Evolutionary conservation across 2,797 vertebrate species (phyloP).

Genomic region (Rhinatrema bivittatum): DNA sequence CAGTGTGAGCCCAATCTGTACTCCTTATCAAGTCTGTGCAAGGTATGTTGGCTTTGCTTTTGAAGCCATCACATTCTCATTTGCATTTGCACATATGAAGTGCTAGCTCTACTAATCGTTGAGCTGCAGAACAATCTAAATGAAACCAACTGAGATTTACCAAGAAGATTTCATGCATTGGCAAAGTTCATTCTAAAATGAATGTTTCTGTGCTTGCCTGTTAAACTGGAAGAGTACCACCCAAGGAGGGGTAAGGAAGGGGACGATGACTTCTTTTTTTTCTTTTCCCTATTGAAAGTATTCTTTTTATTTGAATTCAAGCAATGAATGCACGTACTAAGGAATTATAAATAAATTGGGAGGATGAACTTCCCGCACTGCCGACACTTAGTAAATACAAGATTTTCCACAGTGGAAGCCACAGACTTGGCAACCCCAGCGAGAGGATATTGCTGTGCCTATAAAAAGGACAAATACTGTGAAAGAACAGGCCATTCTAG

Average conservation of each 20-base stretch:
- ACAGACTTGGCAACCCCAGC: conserved; percentile 9
- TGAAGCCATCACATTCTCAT: no score
- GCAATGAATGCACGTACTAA: conserved; percentile 8
- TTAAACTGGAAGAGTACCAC: neutral
- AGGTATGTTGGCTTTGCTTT: no score
- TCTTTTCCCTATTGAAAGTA: conserved; percentile 6
- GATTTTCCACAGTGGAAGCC: conserved; percentile 22
- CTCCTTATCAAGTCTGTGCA: no score
- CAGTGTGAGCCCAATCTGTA: no score
- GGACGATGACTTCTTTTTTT: neutral
- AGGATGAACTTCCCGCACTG: conserved; percentile 20
- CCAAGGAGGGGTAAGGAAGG: no score
- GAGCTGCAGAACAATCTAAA: neutral
- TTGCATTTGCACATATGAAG: no score
- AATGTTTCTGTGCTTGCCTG: conserved; percentile 1
- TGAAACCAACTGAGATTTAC: neutral
- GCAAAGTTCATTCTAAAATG: neutral
- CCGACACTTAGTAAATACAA: conserved; percentile 18
- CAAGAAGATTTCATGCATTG: neutral
- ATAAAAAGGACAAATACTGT: conserved; percentile 22
- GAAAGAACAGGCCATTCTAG: conserved; percentile 9
- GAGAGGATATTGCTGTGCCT: conserved; percentile 4
- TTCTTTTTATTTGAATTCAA: conserved; percentile 1
- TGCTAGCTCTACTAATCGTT: neutral
- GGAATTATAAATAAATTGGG: conserved; percentile 27